phyloP scores from a whole-genome alignment of 2,113 vertebrate genomes.

The Triplophysa rosa region DNA sequence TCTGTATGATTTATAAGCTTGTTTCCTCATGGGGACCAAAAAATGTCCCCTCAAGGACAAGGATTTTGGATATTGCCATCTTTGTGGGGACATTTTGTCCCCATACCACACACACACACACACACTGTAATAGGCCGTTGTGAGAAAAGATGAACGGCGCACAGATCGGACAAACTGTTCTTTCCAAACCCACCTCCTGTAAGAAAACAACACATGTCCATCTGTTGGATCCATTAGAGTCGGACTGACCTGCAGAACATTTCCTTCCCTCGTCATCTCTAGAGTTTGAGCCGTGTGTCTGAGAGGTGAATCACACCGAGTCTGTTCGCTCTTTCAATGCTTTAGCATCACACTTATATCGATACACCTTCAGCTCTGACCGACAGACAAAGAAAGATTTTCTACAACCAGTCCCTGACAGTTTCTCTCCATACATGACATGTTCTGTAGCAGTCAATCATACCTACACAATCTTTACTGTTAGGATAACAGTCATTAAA shows the following conservation, averaged over 20 bases:
- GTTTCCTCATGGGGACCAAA: no score
- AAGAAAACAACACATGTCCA: constrained; percentile 14
- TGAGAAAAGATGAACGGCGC: neutral
- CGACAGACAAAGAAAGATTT: no score
- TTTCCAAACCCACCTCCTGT: constrained; percentile 18
- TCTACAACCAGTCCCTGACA: no score
- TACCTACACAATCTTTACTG: no score
- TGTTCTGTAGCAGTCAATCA: no score
- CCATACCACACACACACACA: no score
- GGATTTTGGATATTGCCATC: no score
- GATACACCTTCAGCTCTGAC: neutral
- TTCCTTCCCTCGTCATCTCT: constrained; percentile 3
- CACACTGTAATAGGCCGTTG: constrained; percentile 12
- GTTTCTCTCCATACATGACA: no score
- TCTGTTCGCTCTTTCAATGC: neutral
- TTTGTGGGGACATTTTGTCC: no score
- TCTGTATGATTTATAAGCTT: no score
- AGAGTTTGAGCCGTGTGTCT: neutral
- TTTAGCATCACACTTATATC: neutral
- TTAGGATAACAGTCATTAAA: no score
- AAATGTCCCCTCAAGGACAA: no score
- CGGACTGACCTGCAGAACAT: constrained; percentile 8
- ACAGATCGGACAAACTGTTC: constrained; percentile 21
- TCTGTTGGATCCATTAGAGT: constrained; percentile 23
- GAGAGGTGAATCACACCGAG: constrained; percentile 3